Conservation (phyloP, 2,113 vertebrate genomes). For the Colinus virginianus region DNA sequence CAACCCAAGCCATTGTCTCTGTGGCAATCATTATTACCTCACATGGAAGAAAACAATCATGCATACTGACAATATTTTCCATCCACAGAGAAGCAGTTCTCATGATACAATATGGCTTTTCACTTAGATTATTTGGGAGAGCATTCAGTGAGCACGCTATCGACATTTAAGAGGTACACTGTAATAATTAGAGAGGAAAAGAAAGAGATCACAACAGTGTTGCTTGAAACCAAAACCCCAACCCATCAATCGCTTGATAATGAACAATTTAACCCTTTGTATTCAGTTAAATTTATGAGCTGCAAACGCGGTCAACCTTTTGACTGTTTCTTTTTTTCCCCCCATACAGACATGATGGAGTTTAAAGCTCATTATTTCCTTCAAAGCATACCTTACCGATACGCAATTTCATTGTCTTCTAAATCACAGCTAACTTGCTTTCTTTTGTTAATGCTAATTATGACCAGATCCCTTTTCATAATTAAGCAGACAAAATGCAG, state of each 20-base stretch:
- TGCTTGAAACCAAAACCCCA: background rate
- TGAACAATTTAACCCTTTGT: background rate
- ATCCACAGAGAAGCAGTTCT: background rate
- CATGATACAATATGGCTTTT: accelerated
- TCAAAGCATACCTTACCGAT: background rate
- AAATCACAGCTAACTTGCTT: background rate
- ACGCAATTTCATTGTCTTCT: background rate
- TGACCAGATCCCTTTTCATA: background rate
- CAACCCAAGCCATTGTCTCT: too few relatives aligned
- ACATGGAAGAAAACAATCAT: background rate
- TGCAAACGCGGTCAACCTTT: background rate
- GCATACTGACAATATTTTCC: background rate
- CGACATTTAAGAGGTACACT: background rate
- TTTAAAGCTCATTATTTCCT: background rate
- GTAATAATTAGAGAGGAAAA: background rate
- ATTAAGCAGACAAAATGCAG: background rate
- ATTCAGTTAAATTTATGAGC: background rate
- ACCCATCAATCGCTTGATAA: background rate
- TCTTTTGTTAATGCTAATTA: background rate
- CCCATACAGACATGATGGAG: background rate
- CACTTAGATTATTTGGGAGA: background rate
- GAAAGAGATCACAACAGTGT: background rate
- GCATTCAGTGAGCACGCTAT: background rate
- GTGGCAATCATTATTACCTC: background rate
- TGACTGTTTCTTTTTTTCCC: background rate